Conservation (phyloP, 2,888 invertebrate genomes). For the Cheilosia impressa region DNA sequence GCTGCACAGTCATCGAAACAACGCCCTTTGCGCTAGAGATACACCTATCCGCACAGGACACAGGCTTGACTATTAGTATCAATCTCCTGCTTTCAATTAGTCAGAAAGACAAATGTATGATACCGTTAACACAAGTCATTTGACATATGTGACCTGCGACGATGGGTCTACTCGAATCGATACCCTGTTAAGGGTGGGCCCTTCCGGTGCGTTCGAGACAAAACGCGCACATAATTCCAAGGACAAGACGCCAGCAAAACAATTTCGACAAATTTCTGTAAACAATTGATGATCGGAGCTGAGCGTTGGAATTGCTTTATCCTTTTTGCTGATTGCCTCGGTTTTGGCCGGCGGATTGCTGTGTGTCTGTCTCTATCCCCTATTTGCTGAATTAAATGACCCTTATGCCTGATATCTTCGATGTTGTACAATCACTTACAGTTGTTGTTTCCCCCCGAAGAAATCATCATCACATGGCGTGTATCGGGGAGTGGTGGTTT, state of each 20-base stretch:
- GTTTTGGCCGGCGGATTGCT: slow-evolving; percentile 10
- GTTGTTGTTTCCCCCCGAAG: slow-evolving; percentile 18
- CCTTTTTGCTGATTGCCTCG: slow-evolving; percentile 73
- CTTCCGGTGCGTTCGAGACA: slow-evolving; percentile 52
- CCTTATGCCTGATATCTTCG: slow-evolving; percentile 70
- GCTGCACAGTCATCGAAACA: slow-evolving; percentile 54
- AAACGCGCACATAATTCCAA: slow-evolving; percentile 68
- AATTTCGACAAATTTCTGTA: slow-evolving; percentile 61
- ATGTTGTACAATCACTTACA: slow-evolving; percentile 67
- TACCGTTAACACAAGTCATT: slow-evolving; percentile 73
- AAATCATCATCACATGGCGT: slow-evolving; percentile 38
- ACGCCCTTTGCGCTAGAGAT: slow-evolving; percentile 9
- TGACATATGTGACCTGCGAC: slow-evolving; percentile 72
- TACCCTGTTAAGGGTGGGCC: slow-evolving; percentile 21
- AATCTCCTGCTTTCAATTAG: slow-evolving; percentile 74
- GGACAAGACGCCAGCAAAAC: slow-evolving; percentile 73
- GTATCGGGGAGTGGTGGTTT: not conserved
- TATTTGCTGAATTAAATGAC: slow-evolving; percentile 75
- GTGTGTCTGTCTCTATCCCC: slow-evolving; percentile 57
- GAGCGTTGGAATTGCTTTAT: slow-evolving; percentile 68
- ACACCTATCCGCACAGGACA: slow-evolving; percentile 32
- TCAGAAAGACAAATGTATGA: slow-evolving; percentile 72
- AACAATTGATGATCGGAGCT: slow-evolving; percentile 70
- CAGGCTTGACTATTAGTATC: slow-evolving; percentile 63
- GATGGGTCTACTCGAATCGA: slow-evolving; percentile 32